Evolutionary conservation across 2,888 invertebrate species (phyloP).

Genomic region (Hetaerina titia): DNA sequence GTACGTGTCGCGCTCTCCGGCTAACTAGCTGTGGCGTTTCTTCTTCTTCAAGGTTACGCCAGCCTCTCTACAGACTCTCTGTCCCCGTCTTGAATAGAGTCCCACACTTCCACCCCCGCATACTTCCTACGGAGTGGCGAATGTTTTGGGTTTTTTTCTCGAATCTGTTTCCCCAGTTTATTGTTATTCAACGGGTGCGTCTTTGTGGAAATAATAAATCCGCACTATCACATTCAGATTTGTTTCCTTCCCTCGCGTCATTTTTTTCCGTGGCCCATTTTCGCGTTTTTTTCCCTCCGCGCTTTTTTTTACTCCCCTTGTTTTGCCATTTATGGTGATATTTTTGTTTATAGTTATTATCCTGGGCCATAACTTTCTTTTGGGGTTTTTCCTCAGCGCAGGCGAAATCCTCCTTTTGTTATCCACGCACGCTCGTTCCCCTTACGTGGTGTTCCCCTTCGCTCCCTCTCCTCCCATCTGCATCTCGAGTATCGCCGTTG

Average conservation of each 20-base stretch:
- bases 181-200: constrained; percentile 12
- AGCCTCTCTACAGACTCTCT: background rate
- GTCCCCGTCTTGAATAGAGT: constrained; percentile 6
- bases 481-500: background rate
- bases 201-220: constrained; percentile 24
- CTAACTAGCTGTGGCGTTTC: background rate
- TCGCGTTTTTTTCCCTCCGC: background rate
- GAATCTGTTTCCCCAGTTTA: background rate
- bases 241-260: background rate
- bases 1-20: constrained; percentile 5
- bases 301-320: background rate
- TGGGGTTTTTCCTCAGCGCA: background rate
- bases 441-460: background rate
- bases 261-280: background rate
- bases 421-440: background rate
- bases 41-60: background rate
- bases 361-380: constrained; percentile 25
- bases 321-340: constrained; percentile 1
- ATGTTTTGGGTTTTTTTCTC: background rate
- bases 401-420: constrained; percentile 5
- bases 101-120: no score
- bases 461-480: background rate
- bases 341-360: constrained; percentile 27
- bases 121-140: background rate
- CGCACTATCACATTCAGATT: background rate